phyloP scores from a whole-genome alignment of 2,113 vertebrate species.

The Etia nguti region DNA sequence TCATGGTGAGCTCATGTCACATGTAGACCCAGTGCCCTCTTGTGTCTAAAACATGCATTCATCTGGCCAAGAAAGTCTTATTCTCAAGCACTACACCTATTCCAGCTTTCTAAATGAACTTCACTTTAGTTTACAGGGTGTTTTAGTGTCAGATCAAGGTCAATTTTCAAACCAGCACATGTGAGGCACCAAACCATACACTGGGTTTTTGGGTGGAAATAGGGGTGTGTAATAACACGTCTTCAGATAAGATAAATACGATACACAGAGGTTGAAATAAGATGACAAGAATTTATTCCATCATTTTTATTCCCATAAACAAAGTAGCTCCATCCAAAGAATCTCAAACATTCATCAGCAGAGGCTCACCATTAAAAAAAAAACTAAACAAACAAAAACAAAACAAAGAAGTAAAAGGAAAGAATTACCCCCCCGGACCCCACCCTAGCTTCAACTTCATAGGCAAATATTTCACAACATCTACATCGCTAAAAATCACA shows the following conservation, averaged over 20 bases:
- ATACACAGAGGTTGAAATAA: neutral
- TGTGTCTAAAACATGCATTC: constrained; percentile 19
- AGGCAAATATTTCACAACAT: constrained; percentile 65
- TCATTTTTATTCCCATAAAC: constrained; percentile 68
- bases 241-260: neutral
- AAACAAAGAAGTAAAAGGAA: constrained; percentile 1
- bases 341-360: constrained; percentile 62
- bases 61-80: neutral
- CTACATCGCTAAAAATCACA: constrained; percentile 58
- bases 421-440: neutral
- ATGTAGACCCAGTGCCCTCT: constrained; percentile 47
- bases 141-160: neutral
- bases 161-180: neutral
- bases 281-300: constrained; percentile 6
- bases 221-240: neutral
- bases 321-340: constrained; percentile 57
- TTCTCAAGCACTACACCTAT: neutral
- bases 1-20: neutral
- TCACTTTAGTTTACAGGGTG: neutral
- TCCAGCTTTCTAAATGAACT: neutral
- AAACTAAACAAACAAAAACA: constrained; percentile 4
- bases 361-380: constrained; percentile 46
- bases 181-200: neutral
- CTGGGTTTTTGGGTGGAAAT: neutral
- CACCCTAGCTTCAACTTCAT: constrained; percentile 34